A percentile compares a stretch with the other conserved stretches of the same genome.
These are phyloP conservation scores for Hydropotes inermis DNA, from an alignment of 2,113 vertebrate genomes.

Conservation along the genomic window DNA sequence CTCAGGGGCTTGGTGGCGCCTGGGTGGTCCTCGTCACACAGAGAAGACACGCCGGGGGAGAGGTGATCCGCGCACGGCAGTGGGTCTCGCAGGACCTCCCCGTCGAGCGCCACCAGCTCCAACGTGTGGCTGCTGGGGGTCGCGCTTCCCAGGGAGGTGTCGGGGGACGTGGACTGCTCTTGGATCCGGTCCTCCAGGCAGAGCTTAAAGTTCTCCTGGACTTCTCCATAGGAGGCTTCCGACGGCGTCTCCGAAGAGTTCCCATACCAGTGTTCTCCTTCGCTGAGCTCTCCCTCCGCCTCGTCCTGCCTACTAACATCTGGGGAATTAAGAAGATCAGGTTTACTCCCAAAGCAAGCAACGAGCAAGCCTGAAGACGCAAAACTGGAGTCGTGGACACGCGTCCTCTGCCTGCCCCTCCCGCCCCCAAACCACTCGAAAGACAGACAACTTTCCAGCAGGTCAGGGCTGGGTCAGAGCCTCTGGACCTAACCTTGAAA, in stretches of 20 bases:
- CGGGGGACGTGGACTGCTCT: constrained; percentile 90
- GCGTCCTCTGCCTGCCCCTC: not conserved
- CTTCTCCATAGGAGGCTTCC: constrained; percentile 95
- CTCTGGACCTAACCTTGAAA: not conserved
- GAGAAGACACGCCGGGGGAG: constrained; percentile 91
- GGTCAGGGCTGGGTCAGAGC: not conserved
- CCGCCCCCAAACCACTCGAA: not conserved
- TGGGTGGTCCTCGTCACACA: constrained; percentile 90
- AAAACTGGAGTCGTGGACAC: not conserved
- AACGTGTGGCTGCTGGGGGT: constrained; percentile 92
- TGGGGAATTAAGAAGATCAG: constrained; percentile 77
- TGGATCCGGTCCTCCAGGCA: constrained; percentile 86
- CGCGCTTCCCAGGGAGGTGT: constrained; percentile 93
- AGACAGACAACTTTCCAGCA: not conserved
- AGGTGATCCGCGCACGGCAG: constrained; percentile 90
- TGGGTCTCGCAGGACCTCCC: constrained; percentile 83
- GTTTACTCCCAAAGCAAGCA: constrained; percentile 72
- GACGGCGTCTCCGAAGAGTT: constrained; percentile 96
- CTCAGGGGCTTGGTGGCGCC: constrained; percentile 93
- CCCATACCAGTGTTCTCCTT: constrained; percentile 96
- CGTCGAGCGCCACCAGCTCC: constrained; percentile 89
- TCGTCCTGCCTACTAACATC: constrained; percentile 95
- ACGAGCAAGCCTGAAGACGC: not conserved
- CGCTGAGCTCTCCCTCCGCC: constrained; percentile 88
- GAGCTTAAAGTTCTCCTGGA: constrained; percentile 92